Base-by-base conservation (phyloP, 2,888 invertebrate genomes). In the Hypomecis punctinalis region DNA sequence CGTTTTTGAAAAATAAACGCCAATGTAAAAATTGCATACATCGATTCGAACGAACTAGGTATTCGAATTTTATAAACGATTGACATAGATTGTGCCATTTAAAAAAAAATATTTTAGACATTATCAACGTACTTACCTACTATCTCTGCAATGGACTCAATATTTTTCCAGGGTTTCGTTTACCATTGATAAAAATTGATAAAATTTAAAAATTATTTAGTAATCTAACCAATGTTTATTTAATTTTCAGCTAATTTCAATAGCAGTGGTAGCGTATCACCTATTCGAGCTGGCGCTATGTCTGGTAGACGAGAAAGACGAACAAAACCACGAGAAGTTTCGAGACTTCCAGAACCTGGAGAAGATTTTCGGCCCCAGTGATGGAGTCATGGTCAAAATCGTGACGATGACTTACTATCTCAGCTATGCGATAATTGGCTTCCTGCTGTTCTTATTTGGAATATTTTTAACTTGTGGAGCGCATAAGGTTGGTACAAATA, bases 321-420 rank as follows among this genome's bases (percentile, higher is more conserved):
- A 66, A 46, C 78, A 83, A 54, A 78, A 82, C 35, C 82, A 82
- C 58, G 84, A 82, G 11, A 89, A 86, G 64, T 90, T 91, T 71
- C 73, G 76, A 23, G 84, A 91, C 77, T 89, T 89, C 73, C 83
- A 87, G 67, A 87, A 88, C 69, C 71, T 91, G 67, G 91, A 91
- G 37, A 86, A 80, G 49, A 85, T 92, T 63, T 90, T 92, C 61
- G 91, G 88, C 0, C 75, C 84, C 11, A 80, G 82, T 35, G 87
- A 87, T 58, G 81, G 83, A 9, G 77, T 82, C 7, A 66, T 92
- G 62, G 85, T 88, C 56, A 76, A 75, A 6, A 69, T 83, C 10
- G 82, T 89, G 37, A 83, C 84, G 52, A 75, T 89, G 64, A 78
- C 85, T 46, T 93, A 92, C 72, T 88, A 88, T 69, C 61, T 84